These are phyloP conservation scores for Latrodectus geometricus DNA, from an alignment of 1,140 invertebrate species.

Conservation along the genomic window DNA sequence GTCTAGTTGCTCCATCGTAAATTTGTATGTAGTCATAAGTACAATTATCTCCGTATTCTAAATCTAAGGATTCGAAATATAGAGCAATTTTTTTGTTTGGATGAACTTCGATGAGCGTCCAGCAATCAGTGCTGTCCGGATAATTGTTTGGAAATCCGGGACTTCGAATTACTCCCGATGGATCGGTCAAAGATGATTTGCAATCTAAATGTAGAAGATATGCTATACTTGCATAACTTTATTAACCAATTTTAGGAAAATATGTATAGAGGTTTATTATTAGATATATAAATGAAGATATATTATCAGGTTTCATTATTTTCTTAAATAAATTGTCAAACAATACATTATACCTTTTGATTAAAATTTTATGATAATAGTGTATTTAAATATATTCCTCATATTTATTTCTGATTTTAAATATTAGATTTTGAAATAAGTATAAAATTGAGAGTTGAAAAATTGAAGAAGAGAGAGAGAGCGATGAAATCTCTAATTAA, in stretches of 20 bases:
- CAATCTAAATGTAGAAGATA: constrained; percentile 45
- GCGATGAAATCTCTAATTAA: too few relatives aligned
- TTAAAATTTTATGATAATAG: too few relatives aligned
- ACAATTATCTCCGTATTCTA: constrained; percentile 70
- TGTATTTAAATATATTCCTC: too few relatives aligned
- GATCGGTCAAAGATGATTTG: constrained; percentile 22
- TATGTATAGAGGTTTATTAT: neutral
- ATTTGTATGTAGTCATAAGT: constrained; percentile 63
- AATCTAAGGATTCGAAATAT: constrained; percentile 78
- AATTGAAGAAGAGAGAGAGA: too few relatives aligned
- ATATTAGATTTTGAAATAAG: too few relatives aligned
- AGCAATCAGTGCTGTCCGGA: constrained; percentile 78
- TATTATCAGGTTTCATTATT: neutral
- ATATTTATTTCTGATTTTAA: too few relatives aligned
- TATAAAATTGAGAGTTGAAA: too few relatives aligned
- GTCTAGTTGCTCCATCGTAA: constrained; percentile 54
- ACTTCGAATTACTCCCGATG: constrained; percentile 72
- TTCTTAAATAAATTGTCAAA: too few relatives aligned
- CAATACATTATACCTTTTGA: too few relatives aligned
- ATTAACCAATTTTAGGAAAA: neutral
- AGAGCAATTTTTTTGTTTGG: constrained; percentile 74
- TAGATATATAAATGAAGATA: neutral
- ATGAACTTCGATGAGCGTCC: constrained; percentile 74
- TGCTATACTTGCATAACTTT: neutral
- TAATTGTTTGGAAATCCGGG: constrained; percentile 79